phyloP scores from a whole-genome alignment of 92 coral and sea anemone species.

The Paramuricea clavata region DNA sequence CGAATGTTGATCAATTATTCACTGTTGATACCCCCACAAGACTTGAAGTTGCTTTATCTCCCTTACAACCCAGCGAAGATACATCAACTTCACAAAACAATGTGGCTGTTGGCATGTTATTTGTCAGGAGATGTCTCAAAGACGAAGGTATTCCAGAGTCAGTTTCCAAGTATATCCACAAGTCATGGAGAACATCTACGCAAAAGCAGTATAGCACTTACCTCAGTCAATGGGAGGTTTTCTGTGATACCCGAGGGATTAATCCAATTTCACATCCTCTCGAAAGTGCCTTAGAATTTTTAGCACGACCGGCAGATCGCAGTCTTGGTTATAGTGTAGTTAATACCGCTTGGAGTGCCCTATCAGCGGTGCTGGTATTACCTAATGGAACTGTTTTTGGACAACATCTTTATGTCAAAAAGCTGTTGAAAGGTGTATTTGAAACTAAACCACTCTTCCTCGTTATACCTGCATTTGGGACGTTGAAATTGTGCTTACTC shows the following conservation, averaged over 20 bases:
- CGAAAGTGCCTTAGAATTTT: slow-evolving; percentile 37
- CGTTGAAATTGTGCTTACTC: slow-evolving; percentile 23
- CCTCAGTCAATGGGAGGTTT: slow-evolving; percentile 49
- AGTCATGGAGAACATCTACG: slow-evolving; percentile 50
- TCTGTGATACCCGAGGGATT: slow-evolving; percentile 44
- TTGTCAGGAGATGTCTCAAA: slow-evolving; percentile 54
- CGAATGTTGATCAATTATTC: slow-evolving; percentile 44
- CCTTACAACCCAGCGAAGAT: slow-evolving; percentile 46
- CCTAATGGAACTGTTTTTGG: not conserved
- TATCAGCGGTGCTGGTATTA: slow-evolving; percentile 16
- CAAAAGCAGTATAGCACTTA: slow-evolving; percentile 63
- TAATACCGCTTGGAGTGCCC: slow-evolving; percentile 51
- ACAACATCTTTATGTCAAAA: slow-evolving; percentile 1
- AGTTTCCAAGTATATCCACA: slow-evolving; percentile 39
- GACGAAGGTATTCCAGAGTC: slow-evolving; percentile 46
- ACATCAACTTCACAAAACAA: slow-evolving; percentile 49
- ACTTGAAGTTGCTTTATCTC: slow-evolving; percentile 21
- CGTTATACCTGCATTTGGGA: slow-evolving; percentile 31
- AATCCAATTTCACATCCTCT: slow-evolving; percentile 52
- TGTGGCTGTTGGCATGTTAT: slow-evolving; percentile 44
- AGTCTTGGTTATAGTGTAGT: slow-evolving; percentile 50
- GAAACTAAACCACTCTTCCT: slow-evolving; percentile 30
- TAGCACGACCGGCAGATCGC: too few species aligned
- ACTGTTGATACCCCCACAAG: slow-evolving; percentile 8
- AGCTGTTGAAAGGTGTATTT: slow-evolving; percentile 5